Percentiles rank a stretch among this genome's conserved stretches.
Conservation (phyloP, 2,797 vertebrate genomes). For the Thamnophis elegans region DNA sequence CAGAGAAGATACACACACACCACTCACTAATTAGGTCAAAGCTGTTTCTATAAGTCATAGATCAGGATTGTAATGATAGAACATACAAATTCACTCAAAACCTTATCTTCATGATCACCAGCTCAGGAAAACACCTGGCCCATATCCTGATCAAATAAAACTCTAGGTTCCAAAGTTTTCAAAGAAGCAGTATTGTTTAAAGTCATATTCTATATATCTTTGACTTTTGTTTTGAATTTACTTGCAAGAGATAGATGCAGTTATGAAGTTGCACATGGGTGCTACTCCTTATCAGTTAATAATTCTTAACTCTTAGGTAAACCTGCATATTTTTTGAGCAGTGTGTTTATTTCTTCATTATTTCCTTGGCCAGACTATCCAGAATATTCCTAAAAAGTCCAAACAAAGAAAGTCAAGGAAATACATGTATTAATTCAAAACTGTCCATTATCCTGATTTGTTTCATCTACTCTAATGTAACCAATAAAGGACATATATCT, state of each 20-base stretch:
- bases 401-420: background rate
- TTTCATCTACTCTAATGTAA: background rate
- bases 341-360: background rate
- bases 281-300: background rate
- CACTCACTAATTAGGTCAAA: background rate
- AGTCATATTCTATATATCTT: background rate
- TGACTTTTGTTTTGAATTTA: background rate
- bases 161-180: background rate
- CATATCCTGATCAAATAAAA: background rate
- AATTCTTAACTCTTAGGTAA: background rate
- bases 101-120: background rate
- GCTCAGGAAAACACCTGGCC: background rate
- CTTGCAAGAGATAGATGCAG: background rate
- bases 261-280: background rate
- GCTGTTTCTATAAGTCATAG: too few species aligned
- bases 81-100: background rate
- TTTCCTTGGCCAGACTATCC: background rate
- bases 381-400: background rate
- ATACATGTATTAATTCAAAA: background rate
- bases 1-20: background rate
- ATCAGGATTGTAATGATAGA: background rate
- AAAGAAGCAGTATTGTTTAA: background rate
- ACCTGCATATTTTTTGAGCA: background rate
- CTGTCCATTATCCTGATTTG: background rate
- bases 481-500: background rate